A percentile compares a stretch with the other conserved stretches of the same genome.
Evolutionary conservation across 2,797 vertebrate genomes (phyloP).

Genomic region (Rachycentron canadum): DNA sequence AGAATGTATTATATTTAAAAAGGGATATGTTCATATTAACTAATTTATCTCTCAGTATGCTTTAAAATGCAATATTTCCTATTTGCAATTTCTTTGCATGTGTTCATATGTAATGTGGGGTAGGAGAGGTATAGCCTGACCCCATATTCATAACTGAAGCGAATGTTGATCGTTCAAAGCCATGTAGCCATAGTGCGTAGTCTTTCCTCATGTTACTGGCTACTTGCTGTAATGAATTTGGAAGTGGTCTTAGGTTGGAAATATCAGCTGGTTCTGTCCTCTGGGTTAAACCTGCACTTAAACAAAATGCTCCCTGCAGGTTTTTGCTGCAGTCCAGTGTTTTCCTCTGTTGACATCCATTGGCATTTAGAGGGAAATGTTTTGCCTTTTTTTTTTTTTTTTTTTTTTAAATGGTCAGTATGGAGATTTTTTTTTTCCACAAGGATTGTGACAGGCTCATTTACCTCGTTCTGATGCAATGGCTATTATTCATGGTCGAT

Average conservation of each 20-base stretch:
- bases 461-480: slow-evolving; percentile 50
- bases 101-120: slow-evolving; percentile 55
- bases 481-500: slow-evolving; percentile 17
- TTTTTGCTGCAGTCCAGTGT: slow-evolving; percentile 39
- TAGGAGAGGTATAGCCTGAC: slow-evolving; percentile 23
- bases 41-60: slow-evolving; percentile 72
- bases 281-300: slow-evolving; percentile 54
- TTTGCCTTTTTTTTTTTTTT: slow-evolving; percentile 54
- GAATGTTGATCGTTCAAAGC: slow-evolving; percentile 80
- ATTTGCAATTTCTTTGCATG: slow-evolving; percentile 60
- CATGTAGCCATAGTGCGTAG: slow-evolving; percentile 51
- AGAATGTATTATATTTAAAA: slow-evolving; percentile 79
- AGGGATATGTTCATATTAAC: slow-evolving; percentile 73
- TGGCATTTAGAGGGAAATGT: slow-evolving; percentile 47
- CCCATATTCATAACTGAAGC: slow-evolving; percentile 71
- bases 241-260: slow-evolving; percentile 48
- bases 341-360: slow-evolving; percentile 24
- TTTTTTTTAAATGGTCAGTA: slow-evolving; percentile 34
- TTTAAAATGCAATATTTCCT: slow-evolving; percentile 69
- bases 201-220: slow-evolving; percentile 44
- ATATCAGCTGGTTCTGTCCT: slow-evolving; percentile 61
- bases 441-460: slow-evolving; percentile 37
- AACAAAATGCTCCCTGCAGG: slow-evolving; percentile 50
- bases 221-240: slow-evolving; percentile 17
- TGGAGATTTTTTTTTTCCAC: slow-evolving; percentile 11